Base-by-base conservation (phyloP, 2,888 invertebrate species). In the Fissipunctia ypsillon region DNA sequence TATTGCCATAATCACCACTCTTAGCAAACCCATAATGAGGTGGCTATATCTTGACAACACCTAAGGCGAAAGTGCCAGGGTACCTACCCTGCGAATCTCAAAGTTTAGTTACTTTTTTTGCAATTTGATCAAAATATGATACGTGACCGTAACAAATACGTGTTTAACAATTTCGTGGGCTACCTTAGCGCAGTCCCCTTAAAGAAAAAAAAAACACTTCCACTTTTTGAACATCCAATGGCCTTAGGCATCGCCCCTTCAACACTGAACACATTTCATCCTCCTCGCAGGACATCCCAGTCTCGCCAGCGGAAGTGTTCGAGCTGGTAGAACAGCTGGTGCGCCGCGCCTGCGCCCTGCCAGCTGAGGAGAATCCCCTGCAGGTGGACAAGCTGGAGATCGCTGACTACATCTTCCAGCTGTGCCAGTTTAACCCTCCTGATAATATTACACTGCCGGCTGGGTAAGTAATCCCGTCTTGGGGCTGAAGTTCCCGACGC, bases 371-470 rank as follows among this genome's bases (percentile, higher is more conserved):
- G 80, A 97, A 97, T 22, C 97, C 98, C 0, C 95, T 98, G 45
- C 97, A 97, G 85, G 97, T 98, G 31, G 98, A 98, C 90, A 98
- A 98, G 91, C 94, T 97, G 70, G 98, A 99, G 88, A 97, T 99
- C 28, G 97, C 99, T 16, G 99, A 99, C 90, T 97, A 99, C 78
- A 97, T 99, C 85, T 98, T 99, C 93, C 98, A 98, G 92, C 97
- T 99, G 88, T 98, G 98, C 88, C 98, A 98, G 85, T 99, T 99
- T 94, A 98, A 98, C 90, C 98, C 99, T 91, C 99, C 99, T 0
- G 99, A 99, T 87, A 99, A 99, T 90, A 99, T 99, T 87, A 97
- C 97, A 7, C 96, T 99, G 75, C 99, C 99, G 0, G 93, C 97
- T 22, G 98, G 98, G 96, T 98, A 96, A 91, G 82, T 52, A 31